Evolutionary conservation across 2,797 vertebrate species (phyloP), one percentile per base, ranked within the genome.

Genomic region (Clarias pachynema): DNA sequence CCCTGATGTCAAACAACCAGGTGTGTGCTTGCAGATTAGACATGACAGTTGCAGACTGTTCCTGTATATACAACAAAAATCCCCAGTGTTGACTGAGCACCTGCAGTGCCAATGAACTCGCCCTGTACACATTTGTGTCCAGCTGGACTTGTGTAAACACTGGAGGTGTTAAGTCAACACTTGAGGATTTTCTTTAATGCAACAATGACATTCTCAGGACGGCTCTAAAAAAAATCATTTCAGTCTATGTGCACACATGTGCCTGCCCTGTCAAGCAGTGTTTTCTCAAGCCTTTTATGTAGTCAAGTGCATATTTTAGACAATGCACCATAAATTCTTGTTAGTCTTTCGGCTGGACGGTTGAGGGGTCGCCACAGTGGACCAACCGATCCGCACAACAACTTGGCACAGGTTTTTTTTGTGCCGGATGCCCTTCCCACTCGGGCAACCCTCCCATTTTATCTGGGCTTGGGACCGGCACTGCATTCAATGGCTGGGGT

Each of bases 1-100:
- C 2, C 22, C 20, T 70, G 44, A 73, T 10, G 20, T 81, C 62
- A 66, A 72, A 22, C 9, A 0, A 37, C 37, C 68, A 60, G 57
- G 12, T 74, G 59, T 83, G 31, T 60, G n/a, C 20, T 49, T 29
- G n/a, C 26, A 22, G 82, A 63, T 63, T 62, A 62, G 69, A 83
- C 70, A 74, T 62, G 82, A 74, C 81, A 72, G 53, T 80, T 80
- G 62, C 79, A 80, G 37, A 31, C 79, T 66, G 40, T 49, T 80
- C 40, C 79, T 80, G 62, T 80, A 31, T 49, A 66, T 40, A 80
- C 40, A 80, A 20, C n/a, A 66, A 20, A 66, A 49, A 49, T 20
- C n/a, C 62, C 62, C 79, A 53, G 79, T 53, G 40, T 80, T 80
- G n/a, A 31, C 40, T 14, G 62, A 80, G 53, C 79, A 80, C 62